A percentile compares a stretch with the other conserved stretches of the same genome.
These are phyloP conservation scores for Plusia festucae DNA, from an alignment of 2,888 invertebrate species.

Conservation along the genomic window DNA sequence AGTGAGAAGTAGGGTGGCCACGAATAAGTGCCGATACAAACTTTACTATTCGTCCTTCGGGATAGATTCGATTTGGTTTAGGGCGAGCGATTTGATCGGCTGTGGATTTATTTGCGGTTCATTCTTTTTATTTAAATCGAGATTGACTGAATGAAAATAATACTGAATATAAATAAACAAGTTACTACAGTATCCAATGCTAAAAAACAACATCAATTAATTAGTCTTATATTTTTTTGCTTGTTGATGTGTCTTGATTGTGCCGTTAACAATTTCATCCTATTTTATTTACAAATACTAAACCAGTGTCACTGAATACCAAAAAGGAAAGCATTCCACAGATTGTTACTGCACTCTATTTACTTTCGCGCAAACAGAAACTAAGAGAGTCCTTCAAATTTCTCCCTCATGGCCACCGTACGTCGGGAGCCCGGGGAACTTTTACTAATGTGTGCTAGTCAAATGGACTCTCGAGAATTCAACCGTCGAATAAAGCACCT, in stretches of 20 bases:
- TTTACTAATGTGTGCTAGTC: slow-evolving; percentile 88
- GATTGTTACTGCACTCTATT: slow-evolving; percentile 19
- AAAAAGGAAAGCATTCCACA: slow-evolving; percentile 31
- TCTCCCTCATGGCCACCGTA: slow-evolving; percentile 70
- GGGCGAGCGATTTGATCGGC: not conserved
- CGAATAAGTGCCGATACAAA: slow-evolving; percentile 46
- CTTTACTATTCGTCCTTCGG: slow-evolving; percentile 45
- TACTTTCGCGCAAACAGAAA: slow-evolving; percentile 44
- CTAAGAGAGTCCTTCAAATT: slow-evolving; percentile 54
- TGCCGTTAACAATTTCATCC: not conserved
- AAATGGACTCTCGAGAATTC: slow-evolving; percentile 85
- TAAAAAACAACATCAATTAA: not conserved
- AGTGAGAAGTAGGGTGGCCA: slow-evolving; percentile 83
- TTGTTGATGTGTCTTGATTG: not conserved
- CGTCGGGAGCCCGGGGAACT: slow-evolving; percentile 78
- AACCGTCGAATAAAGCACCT: slow-evolving; percentile 74
- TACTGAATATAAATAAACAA: not conserved
- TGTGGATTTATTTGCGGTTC: not conserved
- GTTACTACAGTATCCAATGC: not conserved
- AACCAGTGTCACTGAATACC: slow-evolving; percentile 15
- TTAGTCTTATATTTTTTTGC: not conserved
- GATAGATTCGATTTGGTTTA: slow-evolving; percentile 7
- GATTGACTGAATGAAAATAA: not conserved
- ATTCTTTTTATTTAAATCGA: slow-evolving; percentile 8
- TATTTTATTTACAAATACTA: not conserved